Percentiles rank a stretch among this genome's conserved stretches.
Evolutionary conservation across 2,797 vertebrate genomes (phyloP).

Genomic region (Danio choprae): DNA sequence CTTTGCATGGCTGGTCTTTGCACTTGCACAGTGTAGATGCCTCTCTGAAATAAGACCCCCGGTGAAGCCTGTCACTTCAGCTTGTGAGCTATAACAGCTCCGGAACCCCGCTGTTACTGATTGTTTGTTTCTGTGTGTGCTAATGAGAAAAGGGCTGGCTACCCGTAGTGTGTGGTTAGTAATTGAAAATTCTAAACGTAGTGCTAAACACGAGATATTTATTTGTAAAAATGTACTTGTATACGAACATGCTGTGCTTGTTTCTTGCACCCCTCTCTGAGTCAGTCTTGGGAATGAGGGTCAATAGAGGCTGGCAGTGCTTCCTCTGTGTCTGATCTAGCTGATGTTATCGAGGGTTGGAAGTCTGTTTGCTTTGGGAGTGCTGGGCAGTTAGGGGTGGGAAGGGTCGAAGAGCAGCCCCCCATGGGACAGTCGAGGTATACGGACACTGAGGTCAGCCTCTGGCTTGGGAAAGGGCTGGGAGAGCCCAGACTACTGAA

Average conservation of each 20-base stretch:
- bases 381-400: slow-evolving; percentile 65
- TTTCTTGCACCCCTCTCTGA: slow-evolving; percentile 3
- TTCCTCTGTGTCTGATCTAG: slow-evolving; percentile 59
- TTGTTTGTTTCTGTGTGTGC: slow-evolving; percentile 46
- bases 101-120: slow-evolving; percentile 43
- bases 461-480: slow-evolving; percentile 77
- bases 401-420: slow-evolving; percentile 70
- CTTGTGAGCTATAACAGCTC: slow-evolving; percentile 47
- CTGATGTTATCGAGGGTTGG: slow-evolving; percentile 74
- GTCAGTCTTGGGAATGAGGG: slow-evolving; percentile 65
- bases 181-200: background rate
- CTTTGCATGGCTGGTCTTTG: slow-evolving; percentile 39
- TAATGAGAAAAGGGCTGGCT: slow-evolving; percentile 33
- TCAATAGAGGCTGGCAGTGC: slow-evolving; percentile 62
- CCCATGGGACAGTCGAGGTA: slow-evolving; percentile 72
- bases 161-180: slow-evolving; percentile 38
- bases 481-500: slow-evolving; percentile 62
- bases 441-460: slow-evolving; percentile 74
- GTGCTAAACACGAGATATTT: background rate
- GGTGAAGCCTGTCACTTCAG: slow-evolving; percentile 21
- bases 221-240: slow-evolving; percentile 36
- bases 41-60: slow-evolving; percentile 28
- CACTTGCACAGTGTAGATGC: slow-evolving; percentile 28
- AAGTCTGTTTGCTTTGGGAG: slow-evolving; percentile 74
- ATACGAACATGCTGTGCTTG: slow-evolving; percentile 19